These are phyloP conservation scores for Thecophora atra DNA, from an alignment of 2,888 invertebrate species.

Conservation along the genomic window DNA sequence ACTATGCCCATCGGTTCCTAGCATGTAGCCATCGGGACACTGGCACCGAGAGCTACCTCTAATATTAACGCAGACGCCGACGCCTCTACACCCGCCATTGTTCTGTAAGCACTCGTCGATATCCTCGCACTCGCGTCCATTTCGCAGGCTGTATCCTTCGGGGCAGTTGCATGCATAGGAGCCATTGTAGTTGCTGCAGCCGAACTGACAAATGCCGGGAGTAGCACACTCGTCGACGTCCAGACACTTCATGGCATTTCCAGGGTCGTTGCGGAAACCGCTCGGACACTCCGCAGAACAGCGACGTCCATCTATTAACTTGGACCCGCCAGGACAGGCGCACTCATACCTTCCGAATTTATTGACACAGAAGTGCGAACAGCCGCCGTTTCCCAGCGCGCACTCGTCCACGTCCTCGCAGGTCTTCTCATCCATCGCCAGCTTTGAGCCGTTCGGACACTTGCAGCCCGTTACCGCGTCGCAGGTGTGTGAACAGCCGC, in stretches of 20 bases:
- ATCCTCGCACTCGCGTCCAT: conserved; percentile 68
- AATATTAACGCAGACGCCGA: conserved; percentile 65
- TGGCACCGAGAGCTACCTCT: conserved; percentile 68
- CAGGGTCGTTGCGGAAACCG: conserved; percentile 63
- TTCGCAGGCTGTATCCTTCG: conserved; percentile 67
- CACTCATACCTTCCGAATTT: conserved; percentile 70
- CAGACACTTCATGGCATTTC: conserved; percentile 55
- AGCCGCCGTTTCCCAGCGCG: conserved; percentile 60
- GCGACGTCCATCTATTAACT: conserved; percentile 67
- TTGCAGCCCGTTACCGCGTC: conserved; percentile 68
- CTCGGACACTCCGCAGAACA: conserved; percentile 61
- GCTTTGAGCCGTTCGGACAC: conserved; percentile 70
- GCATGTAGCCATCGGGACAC: conserved; percentile 65
- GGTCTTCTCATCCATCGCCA: conserved; percentile 62
- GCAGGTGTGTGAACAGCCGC: conserved; percentile 67
- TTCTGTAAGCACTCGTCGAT: conserved; percentile 69
- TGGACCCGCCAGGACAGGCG: conserved; percentile 68
- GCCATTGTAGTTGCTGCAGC: conserved; percentile 68
- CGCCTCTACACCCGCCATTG: conserved; percentile 62
- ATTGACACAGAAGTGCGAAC: conserved; percentile 69
- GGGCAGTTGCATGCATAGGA: conserved; percentile 72
- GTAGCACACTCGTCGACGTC: conserved; percentile 69
- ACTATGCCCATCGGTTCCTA: conserved; percentile 53
- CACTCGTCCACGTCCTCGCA: conserved; percentile 69
- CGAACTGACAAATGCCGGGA: conserved; percentile 68